These are phyloP conservation scores for Chaetura pelagica DNA, from an alignment of 2,113 vertebrate species.

Conservation along the genomic window DNA sequence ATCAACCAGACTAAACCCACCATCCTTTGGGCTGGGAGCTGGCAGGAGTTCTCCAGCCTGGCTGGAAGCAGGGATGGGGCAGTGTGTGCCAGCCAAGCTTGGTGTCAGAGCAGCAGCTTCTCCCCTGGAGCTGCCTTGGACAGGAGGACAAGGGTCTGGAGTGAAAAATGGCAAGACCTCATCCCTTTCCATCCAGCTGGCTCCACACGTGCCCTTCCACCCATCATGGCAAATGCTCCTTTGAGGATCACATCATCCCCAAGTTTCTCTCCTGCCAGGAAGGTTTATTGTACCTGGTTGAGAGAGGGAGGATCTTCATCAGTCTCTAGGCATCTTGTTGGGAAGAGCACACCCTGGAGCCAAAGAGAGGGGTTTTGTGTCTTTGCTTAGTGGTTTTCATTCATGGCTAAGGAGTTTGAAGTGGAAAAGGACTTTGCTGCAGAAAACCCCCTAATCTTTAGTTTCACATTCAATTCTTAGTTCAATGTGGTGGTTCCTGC, in stretches of 20 bases:
- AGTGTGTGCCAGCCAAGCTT: too few relatives aligned
- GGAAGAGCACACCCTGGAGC: background rate
- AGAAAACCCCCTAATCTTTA: background rate
- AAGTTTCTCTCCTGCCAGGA: background rate
- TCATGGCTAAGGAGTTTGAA: background rate
- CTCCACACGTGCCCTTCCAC: fast-evolving
- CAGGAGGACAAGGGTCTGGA: too few relatives aligned
- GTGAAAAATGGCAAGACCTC: too few relatives aligned
- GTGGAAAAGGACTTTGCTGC: background rate
- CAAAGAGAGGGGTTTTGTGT: background rate
- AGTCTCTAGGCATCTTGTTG: fast-evolving
- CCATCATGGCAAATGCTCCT: fast-evolving
- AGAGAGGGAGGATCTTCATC: background rate
- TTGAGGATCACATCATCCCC: fast-evolving
- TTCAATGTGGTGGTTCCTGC: background rate
- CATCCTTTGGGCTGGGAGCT: too few relatives aligned
- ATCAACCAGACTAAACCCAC: too few relatives aligned
- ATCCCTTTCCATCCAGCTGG: background rate
- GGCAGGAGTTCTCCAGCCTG: too few relatives aligned
- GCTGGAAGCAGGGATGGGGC: too few relatives aligned
- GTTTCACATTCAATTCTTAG: background rate
- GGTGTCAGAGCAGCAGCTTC: too few relatives aligned
- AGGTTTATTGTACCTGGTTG: background rate
- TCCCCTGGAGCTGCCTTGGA: too few relatives aligned
- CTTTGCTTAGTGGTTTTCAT: background rate